Conservation (phyloP, 2,888 invertebrate genomes). For the Plemyria rubiginata region DNA sequence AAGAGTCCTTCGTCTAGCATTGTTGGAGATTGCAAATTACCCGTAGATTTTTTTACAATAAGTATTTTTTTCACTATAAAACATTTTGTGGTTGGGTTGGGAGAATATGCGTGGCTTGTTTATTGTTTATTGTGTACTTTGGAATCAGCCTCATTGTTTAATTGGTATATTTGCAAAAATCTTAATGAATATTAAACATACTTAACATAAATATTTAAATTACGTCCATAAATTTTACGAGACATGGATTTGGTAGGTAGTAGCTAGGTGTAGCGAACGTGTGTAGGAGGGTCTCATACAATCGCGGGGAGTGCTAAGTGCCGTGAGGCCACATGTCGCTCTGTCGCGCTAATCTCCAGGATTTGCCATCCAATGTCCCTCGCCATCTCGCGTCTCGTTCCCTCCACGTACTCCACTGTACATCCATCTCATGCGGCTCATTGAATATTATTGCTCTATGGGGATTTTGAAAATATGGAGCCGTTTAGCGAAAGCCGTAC, state of each 20-base stretch:
- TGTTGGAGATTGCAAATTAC: constrained; percentile 63
- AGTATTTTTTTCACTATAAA: no score
- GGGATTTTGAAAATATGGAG: constrained; percentile 85
- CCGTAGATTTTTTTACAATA: constrained; percentile 52
- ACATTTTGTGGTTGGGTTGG: not conserved
- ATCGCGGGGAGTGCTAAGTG: constrained; percentile 73
- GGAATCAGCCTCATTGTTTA: not conserved
- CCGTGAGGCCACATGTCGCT: constrained; percentile 83
- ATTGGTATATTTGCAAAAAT: constrained; percentile 9
- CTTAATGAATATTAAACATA: constrained; percentile 21
- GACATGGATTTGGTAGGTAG: constrained; percentile 51
- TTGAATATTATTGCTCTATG: constrained; percentile 85
- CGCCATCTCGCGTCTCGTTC: constrained; percentile 60
- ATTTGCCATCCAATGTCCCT: constrained; percentile 82
- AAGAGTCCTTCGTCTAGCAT: constrained; percentile 41
- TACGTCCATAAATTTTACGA: constrained; percentile 58
- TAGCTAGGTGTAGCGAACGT: constrained; percentile 54
- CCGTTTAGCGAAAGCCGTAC: constrained; percentile 83
- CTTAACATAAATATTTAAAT: constrained; percentile 41
- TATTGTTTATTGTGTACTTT: not conserved
- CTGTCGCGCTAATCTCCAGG: constrained; percentile 83
- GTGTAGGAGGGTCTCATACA: constrained; percentile 50
- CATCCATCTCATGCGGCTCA: constrained; percentile 75
- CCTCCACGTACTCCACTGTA: constrained; percentile 53
- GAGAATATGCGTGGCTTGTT: not conserved